Percentiles rank a stretch among this genome's conserved stretches.
phyloP scores from a whole-genome alignment of 2,797 vertebrate genomes.

The Glossophaga mutica region DNA sequence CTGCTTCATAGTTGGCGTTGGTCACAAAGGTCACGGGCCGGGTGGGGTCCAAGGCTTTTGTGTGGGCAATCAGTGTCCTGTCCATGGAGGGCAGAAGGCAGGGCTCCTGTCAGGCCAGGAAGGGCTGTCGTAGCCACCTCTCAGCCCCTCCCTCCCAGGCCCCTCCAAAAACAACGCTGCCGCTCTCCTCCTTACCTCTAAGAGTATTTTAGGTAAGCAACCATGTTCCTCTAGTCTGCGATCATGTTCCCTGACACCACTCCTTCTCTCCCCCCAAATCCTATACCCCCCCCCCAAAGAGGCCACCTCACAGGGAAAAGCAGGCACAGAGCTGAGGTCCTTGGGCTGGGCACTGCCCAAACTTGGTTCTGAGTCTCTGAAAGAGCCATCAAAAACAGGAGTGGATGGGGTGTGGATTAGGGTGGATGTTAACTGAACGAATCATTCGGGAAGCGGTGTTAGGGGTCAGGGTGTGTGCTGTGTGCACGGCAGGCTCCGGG shows the following conservation, averaged over 20 bases:
- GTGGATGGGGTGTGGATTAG: no score
- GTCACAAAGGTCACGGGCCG: conserved; percentile 93
- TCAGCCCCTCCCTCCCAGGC: background rate
- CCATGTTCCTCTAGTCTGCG: background rate
- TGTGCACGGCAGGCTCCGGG: rapidly evolving
- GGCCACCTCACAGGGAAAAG: background rate
- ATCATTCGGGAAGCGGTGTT: background rate
- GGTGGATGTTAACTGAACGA: background rate
- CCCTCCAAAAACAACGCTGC: no score
- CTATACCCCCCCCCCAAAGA: rapidly evolving
- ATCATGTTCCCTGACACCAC: background rate
- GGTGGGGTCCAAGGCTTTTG: conserved; percentile 89
- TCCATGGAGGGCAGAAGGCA: conserved; percentile 66
- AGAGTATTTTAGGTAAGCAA: background rate
- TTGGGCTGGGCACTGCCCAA: background rate
- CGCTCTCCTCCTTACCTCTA: background rate
- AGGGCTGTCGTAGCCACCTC: background rate
- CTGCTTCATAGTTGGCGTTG: conserved; percentile 83
- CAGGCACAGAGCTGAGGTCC: background rate
- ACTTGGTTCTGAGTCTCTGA: background rate
- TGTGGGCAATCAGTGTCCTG: conserved; percentile 91
- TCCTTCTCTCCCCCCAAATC: background rate
- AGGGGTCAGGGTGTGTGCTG: background rate
- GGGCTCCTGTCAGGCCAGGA: background rate
- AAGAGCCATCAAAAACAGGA: background rate